Evolutionary conservation across 2,113 vertebrate genomes (phyloP).

Genomic region (Dicaeum eximium): DNA sequence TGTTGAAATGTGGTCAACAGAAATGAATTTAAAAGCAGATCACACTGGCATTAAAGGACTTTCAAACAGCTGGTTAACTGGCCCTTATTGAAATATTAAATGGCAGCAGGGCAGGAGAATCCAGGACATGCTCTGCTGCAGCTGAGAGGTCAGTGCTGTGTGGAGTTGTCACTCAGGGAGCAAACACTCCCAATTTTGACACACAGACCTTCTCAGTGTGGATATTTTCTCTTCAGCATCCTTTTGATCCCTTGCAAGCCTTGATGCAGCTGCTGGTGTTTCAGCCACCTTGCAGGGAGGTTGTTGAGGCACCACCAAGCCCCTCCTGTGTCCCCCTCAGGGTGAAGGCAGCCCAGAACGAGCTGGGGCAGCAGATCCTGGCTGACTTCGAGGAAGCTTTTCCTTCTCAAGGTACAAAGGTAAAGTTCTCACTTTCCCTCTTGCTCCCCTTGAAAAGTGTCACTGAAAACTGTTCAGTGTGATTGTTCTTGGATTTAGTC

Average conservation of each 20-base stretch:
- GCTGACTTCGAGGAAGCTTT: conserved; percentile 97
- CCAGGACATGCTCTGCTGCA: neutral
- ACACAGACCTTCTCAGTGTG: neutral
- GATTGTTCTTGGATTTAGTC: neutral
- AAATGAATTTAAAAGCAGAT: neutral
- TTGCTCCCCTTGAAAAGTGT: neutral
- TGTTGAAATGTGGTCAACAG: neutral
- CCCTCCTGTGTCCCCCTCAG: conserved; percentile 61
- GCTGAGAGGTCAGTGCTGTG: neutral
- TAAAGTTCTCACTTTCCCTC: conserved; percentile 54
- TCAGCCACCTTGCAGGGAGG: neutral
- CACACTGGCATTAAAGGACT: neutral
- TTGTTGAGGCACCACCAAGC: neutral
- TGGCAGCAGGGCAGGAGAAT: neutral
- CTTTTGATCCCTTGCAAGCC: neutral
- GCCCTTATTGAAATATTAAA: neutral
- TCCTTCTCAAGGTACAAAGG: conserved; percentile 94
- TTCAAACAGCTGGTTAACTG: neutral
- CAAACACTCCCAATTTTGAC: neutral
- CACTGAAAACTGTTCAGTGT: neutral
- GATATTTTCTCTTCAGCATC: neutral
- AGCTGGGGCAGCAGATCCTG: conserved; percentile 95
- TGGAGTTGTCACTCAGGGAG: neutral
- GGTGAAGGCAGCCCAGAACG: conserved; percentile 94
- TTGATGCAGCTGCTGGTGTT: neutral